These are phyloP conservation scores for Cryptoblepharus egeriae DNA, from an alignment of 2,797 vertebrate genomes.

Conservation along the genomic window DNA sequence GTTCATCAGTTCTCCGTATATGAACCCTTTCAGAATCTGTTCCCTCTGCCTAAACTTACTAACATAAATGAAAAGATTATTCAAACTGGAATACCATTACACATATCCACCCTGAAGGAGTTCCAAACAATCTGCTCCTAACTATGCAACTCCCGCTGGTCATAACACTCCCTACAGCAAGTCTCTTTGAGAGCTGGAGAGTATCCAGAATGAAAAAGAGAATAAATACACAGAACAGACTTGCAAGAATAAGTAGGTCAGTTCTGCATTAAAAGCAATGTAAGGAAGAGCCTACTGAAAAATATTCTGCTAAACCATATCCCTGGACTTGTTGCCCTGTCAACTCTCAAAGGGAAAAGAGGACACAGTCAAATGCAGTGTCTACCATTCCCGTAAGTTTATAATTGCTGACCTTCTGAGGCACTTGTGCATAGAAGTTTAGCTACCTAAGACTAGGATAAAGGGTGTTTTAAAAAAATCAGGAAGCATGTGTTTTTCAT, in stretches of 20 bases:
- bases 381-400: background rate
- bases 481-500: background rate
- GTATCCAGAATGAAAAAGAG: background rate
- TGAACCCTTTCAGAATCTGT: constrained; percentile 14
- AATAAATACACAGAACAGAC: background rate
- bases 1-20: constrained; percentile 23
- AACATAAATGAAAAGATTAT: constrained; percentile 3
- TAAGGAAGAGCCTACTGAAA: background rate
- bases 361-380: too few relatives aligned
- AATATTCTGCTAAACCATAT: background rate
- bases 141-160: background rate
- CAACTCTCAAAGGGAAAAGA: background rate
- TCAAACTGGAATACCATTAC: background rate
- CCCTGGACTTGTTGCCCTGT: background rate
- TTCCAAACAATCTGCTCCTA: background rate
- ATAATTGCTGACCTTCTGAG: background rate
- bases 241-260: background rate
- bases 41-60: background rate
- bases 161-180: background rate
- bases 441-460: too few relatives aligned
- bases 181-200: background rate
- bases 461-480: background rate
- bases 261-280: background rate
- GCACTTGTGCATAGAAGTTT: background rate
- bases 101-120: background rate